Base-by-base conservation (phyloP, 2,888 invertebrate species). In the Heliconius erato region DNA sequence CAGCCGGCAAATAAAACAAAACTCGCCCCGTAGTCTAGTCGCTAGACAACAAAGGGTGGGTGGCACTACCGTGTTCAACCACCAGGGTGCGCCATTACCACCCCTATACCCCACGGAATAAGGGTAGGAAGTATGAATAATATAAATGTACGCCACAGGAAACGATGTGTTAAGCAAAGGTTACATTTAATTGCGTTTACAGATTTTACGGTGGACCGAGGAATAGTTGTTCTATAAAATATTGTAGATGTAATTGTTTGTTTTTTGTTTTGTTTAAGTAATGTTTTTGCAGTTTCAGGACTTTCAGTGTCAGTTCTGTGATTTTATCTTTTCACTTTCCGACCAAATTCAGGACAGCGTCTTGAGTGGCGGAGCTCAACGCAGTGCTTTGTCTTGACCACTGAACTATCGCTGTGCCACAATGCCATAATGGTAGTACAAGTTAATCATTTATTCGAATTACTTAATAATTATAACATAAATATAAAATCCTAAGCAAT, bases 1-100 rank as follows among this genome's bases (percentile, higher is more conserved):
- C 84, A 84, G 84, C 83, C 84, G 79, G 88, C 93, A 94, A 95
- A 95, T 94, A 94, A 94, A 95, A 94, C 94, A 94, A 94, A 94
- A 93, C 90, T 91, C 90, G 91, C 90, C 92, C 90, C 88, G 87
- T 89, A 89, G 94, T 93, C 94, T 94, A 92, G 93, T 91, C 92
- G 87, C 91, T 92, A 95, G 95, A 95, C 95, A 95, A 95, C 95
- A 95, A 95, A 95, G 95, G 92, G 91, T 91, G 90, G 90, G 88
- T 85, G 88, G 85, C 84, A 85, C 94, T 89, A 93, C 89, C 87
- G 89, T 91, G 89, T 84, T 83, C 81, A 84, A 68, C 65, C 72
- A 63, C 28, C 12, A 7, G 65, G 40, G 79, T 82, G 87, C 79
- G 79, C 84, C 12, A 91, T 89, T 87, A 83, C 86, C n/a, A 82